Evolutionary conservation across 2,797 vertebrate species (phyloP), one percentile per base, ranked within the genome.

Genomic region (Diplodus puntazzo): DNA sequence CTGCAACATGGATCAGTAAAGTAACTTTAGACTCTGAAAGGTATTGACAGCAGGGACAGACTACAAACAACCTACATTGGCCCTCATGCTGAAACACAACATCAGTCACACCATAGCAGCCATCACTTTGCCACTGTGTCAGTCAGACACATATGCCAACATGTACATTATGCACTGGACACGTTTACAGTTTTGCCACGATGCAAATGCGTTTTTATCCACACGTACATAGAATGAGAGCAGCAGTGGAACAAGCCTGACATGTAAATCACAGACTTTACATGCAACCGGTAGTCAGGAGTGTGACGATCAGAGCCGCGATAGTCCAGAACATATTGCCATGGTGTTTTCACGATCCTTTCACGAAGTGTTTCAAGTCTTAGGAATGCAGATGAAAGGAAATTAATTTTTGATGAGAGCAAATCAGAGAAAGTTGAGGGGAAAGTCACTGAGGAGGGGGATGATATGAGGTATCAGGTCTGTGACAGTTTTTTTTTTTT

Each of bases 261-360:
- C 39, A 63, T 5, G 1, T 45, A 59, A 78, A 63, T 63, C 25
- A 2, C 55, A 4, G 18, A 30, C 39, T 23, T 67, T 30, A 30
- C 16, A 55, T 50, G 70, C 60, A 43, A 43, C 50, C 45, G 18
- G 64, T 9, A 46, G 67, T 67, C 43, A 55, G 61, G 8, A 45
- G n/a, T 21, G 21, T 55, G 60, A 2, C 2, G 46, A 77, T 82
- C 71, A 72, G 67, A 64, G 53, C 62, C 0, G 20, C 73, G 1
- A 73, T 11, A 34, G 48, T 34, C 55, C 55, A 25, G 53, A 49
- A 53, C 49, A 48, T 3, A 7, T 68, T 65, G 58, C 69, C 80
- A 16, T 62, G 25, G 49, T 27, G 49, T 34, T 61, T 78, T 79
- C 68, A 87, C 74, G 55, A 79, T 69, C 50, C 57, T 39, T n/a